Base-by-base conservation (phyloP, 64 coral and sea anemone species). In the Acropora tenuis region DNA sequence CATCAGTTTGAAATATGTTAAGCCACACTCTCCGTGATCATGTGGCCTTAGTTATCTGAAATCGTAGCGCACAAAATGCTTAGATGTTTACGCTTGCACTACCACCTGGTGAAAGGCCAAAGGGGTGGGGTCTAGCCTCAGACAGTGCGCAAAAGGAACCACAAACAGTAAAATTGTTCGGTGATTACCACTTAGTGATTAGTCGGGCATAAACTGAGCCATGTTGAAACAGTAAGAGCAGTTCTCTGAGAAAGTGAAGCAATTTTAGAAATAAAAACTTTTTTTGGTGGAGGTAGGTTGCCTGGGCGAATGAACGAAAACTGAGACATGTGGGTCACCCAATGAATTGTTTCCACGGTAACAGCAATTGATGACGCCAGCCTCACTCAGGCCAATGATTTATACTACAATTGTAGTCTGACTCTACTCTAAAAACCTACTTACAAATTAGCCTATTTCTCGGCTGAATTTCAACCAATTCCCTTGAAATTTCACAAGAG, bases 61-160 rank as follows among this genome's bases (percentile, higher is more conserved):
- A 69, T 69, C 66, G 66, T 69, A 69, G 66, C 66, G 66, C n/a
- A 17, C 66, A 69, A 69, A 69, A 69, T 69, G 66, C 66, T 69
- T 10, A 69, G 66, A 69, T 69, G 66, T 69, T 20, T 69, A 69
- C 66, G 66, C 66, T 69, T 69, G 16, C 66, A 69, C 66, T 69
- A 69, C 66, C 66, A 69, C n/a, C 66, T 69, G n/a, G 66, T 69
- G 66, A 69, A 69, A 69, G 66, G 66, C 66, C 66, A 69, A 69
- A 69, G 66, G 66, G 66, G 66, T 69, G 4, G 66, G 66, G n/a
- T 69, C 66, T 69, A 69, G 66, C 66, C 66, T 69, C 66, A 69
- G 66, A 69, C 66, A 69, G 66, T 20, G 66, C 66, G 66, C 66
- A 69, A 69, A 69, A 69, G 66, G 66, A 69, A 69, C n/a, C 66